Evolutionary conservation across 2,797 vertebrate species (phyloP).

Genomic region (Sebastes hopkinsi): DNA sequence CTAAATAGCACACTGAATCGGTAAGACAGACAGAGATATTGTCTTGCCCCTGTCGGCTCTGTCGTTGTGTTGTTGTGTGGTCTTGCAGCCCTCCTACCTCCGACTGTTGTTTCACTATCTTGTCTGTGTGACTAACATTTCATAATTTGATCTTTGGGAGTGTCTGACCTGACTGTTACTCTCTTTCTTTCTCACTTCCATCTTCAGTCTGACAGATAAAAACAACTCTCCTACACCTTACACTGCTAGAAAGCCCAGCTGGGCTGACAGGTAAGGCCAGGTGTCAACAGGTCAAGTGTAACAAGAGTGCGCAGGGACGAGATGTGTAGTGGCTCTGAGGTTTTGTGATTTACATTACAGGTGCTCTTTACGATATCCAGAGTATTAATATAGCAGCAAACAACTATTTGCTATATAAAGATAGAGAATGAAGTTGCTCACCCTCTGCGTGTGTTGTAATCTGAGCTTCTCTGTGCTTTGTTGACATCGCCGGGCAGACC

Average conservation of each 20-base stretch:
- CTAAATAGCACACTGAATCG: not conserved
- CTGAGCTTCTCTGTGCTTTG: too few relatives aligned
- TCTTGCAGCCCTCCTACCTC: constrained; percentile 48
- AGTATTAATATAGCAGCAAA: too few relatives aligned
- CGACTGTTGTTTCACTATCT: constrained; percentile 17
- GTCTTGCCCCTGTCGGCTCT: not conserved
- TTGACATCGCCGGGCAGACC: too few relatives aligned
- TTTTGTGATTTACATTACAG: not conserved
- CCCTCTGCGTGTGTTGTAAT: too few relatives aligned
- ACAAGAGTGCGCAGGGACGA: not conserved
- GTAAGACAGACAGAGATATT: not conserved
- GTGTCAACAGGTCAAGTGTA: not conserved
- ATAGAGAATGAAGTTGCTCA: too few relatives aligned
- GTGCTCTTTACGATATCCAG: too few relatives aligned
- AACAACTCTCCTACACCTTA: constrained; percentile 75
- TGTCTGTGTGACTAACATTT: constrained; percentile 54
- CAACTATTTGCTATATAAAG: too few relatives aligned
- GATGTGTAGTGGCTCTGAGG: not conserved
- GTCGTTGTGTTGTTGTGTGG: constrained; percentile 23
- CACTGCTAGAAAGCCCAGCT: constrained; percentile 77
- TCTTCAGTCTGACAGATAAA: constrained; percentile 81
- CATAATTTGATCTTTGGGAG: constrained; percentile 26
- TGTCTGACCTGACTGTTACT: constrained; percentile 39
- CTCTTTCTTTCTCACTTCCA: constrained; percentile 36
- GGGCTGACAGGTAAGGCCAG: constrained; percentile 83